These are phyloP conservation scores for Cyanoderma ruficeps DNA, from an alignment of 2,113 vertebrate species.

Conservation along the genomic window DNA sequence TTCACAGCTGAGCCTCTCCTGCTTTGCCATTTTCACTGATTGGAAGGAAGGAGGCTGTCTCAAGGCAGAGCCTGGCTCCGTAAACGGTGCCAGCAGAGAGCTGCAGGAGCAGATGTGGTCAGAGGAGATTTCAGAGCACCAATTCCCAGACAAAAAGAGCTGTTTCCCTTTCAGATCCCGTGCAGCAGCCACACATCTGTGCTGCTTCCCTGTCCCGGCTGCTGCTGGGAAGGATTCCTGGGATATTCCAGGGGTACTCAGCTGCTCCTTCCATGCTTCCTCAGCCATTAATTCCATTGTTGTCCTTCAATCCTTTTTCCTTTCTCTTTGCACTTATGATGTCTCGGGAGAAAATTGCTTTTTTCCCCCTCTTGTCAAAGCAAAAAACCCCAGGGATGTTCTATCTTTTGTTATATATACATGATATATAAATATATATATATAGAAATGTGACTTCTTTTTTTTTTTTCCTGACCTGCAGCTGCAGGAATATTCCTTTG, in stretches of 20 bases:
- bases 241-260: neutral
- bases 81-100: neutral
- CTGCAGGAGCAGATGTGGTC: neutral
- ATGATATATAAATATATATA: neutral
- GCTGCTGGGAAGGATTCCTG: conserved; percentile 28
- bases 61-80: neutral
- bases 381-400: neutral
- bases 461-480: neutral
- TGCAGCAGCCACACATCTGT: neutral
- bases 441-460: neutral
- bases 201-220: conserved; percentile 5
- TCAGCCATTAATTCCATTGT: neutral
- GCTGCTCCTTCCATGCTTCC: neutral
- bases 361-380: neutral
- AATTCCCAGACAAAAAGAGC: neutral
- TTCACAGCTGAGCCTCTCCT: neutral
- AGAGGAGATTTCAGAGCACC: neutral
- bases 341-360: neutral
- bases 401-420: neutral
- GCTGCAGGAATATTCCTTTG: neutral
- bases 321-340: neutral
- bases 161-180: neutral
- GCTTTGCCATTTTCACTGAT: neutral
- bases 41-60: neutral
- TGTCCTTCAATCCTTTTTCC: neutral